phyloP scores from a whole-genome alignment of 2,888 invertebrate species.

The Deilephila elpenor region DNA sequence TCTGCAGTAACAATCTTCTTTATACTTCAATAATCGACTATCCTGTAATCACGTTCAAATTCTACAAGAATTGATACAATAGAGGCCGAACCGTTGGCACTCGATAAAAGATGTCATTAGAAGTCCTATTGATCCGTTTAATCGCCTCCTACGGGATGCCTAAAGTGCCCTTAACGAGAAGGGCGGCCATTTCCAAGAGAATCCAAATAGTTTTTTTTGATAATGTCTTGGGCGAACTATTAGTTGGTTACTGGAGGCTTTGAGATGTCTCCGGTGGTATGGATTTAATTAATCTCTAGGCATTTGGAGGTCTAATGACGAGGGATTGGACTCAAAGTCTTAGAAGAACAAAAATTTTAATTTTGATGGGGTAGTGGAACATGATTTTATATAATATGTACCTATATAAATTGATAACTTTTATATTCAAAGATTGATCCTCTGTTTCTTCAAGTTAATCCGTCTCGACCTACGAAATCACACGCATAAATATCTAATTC shows the following conservation, averaged over 20 bases:
- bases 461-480: too few species aligned
- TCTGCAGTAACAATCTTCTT: neutral
- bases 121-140: slow-evolving; percentile 27
- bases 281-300: neutral
- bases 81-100: neutral
- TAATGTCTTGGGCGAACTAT: neutral
- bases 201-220: neutral
- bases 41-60: neutral
- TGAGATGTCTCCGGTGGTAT: neutral
- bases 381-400: too few species aligned
- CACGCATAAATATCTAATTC: neutral
- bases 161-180: slow-evolving; percentile 18
- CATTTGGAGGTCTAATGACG: neutral
- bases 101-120: slow-evolving; percentile 20
- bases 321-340: neutral
- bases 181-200: slow-evolving; percentile 17
- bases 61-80: slow-evolving; percentile 1
- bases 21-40: neutral
- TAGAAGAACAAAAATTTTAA: neutral
- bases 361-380: too few species aligned
- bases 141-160: slow-evolving; percentile 9
- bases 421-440: too few species aligned
- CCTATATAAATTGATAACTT: too few species aligned
- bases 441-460: too few species aligned
- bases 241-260: neutral